These are phyloP conservation scores for Caenorhabditis japonica DNA, from an alignment of 2,888 invertebrate species.

Conservation along the genomic window DNA sequence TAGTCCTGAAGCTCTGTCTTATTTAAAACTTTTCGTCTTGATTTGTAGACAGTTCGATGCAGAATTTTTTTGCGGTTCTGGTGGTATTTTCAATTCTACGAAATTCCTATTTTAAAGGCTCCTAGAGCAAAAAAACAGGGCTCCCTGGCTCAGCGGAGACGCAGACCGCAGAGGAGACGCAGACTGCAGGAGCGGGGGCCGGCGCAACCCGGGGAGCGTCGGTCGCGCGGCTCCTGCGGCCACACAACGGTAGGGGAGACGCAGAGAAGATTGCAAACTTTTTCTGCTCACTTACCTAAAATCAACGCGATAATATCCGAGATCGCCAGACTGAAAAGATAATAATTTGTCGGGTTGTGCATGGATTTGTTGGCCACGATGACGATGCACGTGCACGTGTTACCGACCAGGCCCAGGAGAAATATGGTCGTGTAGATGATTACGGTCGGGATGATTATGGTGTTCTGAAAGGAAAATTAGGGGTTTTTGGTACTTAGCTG, in stretches of 20 bases:
- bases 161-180: no score
- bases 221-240: no score
- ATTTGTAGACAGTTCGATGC: no score
- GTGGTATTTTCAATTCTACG: neutral
- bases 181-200: no score
- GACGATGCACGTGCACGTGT: slow-evolving; percentile 74
- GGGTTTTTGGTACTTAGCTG: neutral
- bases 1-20: slow-evolving; percentile 62
- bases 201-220: no score
- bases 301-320: slow-evolving; percentile 75
- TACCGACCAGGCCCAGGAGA: slow-evolving; percentile 72
- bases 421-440: slow-evolving; percentile 71
- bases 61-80: no score
- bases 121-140: no score
- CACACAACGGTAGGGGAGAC: no score
- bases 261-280: no score
- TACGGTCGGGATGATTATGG: slow-evolving; percentile 69
- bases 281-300: slow-evolving; percentile 70
- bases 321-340: slow-evolving; percentile 74
- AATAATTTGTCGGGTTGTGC: slow-evolving; percentile 76
- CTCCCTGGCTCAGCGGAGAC: no score
- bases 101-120: no score
- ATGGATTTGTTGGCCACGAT: slow-evolving; percentile 69
- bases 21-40: no score
- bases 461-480: slow-evolving; percentile 62